Percentiles rank a stretch among this genome's conserved stretches.
Conservation (phyloP, 2,888 invertebrate species). For the Leptopilina syphax region DNA sequence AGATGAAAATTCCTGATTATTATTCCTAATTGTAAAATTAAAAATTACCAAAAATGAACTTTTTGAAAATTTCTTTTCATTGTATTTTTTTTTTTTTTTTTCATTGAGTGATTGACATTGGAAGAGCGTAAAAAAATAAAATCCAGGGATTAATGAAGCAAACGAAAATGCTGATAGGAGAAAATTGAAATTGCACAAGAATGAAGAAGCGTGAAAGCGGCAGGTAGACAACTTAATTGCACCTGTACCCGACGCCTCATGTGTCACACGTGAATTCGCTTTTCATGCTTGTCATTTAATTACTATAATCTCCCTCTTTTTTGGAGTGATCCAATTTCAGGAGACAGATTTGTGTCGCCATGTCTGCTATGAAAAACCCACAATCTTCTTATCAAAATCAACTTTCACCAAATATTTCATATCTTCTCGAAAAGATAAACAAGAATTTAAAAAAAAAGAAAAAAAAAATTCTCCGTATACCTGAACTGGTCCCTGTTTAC, state of each 20-base stretch:
- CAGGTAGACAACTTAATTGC: slow-evolving; percentile 66
- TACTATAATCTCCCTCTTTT: slow-evolving; percentile 64
- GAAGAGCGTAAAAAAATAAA: not conserved
- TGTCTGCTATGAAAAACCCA: slow-evolving; percentile 63
- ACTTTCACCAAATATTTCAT: slow-evolving; percentile 63
- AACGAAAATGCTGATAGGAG: slow-evolving; percentile 22
- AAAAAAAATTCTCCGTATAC: too few relatives aligned
- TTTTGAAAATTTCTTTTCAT: too few relatives aligned
- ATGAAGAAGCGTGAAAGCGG: slow-evolving; percentile 40
- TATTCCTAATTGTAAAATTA: too few relatives aligned
- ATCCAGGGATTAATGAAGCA: slow-evolving; percentile 10
- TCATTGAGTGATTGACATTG: not conserved
- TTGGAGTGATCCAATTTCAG: slow-evolving; percentile 18
- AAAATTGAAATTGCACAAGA: slow-evolving; percentile 34
- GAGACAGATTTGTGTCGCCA: slow-evolving; percentile 47
- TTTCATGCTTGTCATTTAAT: slow-evolving; percentile 66
- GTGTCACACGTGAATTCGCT: slow-evolving; percentile 64
- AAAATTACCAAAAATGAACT: too few relatives aligned
- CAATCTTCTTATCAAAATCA: slow-evolving; percentile 68
- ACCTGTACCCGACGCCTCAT: slow-evolving; percentile 33
- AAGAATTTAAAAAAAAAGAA: too few relatives aligned
- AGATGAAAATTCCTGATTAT: too few relatives aligned
- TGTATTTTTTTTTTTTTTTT: too few relatives aligned
- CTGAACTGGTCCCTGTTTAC: too few relatives aligned
- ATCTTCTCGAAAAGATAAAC: too few relatives aligned